These are phyloP conservation scores for Otolemur garnettii DNA, from an alignment of 2,113 vertebrate species.

Conservation along the genomic window DNA sequence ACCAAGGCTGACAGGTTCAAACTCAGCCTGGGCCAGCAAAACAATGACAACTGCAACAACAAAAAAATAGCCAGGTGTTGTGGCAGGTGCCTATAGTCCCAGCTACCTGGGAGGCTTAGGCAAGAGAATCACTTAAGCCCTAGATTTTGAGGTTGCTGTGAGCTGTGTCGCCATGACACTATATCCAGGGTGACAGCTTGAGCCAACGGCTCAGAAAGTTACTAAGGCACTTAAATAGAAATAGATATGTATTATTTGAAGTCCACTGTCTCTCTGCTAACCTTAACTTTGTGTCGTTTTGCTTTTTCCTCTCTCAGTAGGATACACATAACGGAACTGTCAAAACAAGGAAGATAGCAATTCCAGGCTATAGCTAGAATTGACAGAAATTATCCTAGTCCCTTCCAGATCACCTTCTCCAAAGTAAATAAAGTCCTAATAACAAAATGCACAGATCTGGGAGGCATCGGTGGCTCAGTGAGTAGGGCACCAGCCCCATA, in stretches of 20 bases:
- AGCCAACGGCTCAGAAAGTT: not conserved
- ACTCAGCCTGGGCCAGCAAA: too few species aligned
- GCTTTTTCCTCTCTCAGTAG: not conserved
- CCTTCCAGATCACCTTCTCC: not conserved
- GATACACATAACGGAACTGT: not conserved
- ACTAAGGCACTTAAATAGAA: not conserved
- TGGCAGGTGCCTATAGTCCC: too few species aligned
- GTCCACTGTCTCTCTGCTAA: not conserved
- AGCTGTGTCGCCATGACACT: too few species aligned
- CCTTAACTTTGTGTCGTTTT: not conserved
- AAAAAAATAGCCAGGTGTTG: too few species aligned
- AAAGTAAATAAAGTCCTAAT: slow-evolving; percentile 9
- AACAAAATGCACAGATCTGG: not conserved
- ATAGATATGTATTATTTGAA: not conserved
- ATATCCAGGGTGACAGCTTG: too few species aligned
- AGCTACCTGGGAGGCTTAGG: too few species aligned
- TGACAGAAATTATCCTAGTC: not conserved
- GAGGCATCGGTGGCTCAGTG: too few species aligned
- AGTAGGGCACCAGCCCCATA: too few species aligned
- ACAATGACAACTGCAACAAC: too few species aligned
- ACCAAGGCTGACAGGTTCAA: too few species aligned
- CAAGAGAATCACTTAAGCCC: too few species aligned
- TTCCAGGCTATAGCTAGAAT: not conserved
- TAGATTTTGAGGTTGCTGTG: too few species aligned
- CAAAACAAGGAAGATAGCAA: slow-evolving; percentile 5